A percentile compares a stretch with the other conserved stretches of the same genome.
Conservation (phyloP, 1,140 invertebrate genomes). For the Colletes gigas region DNA sequence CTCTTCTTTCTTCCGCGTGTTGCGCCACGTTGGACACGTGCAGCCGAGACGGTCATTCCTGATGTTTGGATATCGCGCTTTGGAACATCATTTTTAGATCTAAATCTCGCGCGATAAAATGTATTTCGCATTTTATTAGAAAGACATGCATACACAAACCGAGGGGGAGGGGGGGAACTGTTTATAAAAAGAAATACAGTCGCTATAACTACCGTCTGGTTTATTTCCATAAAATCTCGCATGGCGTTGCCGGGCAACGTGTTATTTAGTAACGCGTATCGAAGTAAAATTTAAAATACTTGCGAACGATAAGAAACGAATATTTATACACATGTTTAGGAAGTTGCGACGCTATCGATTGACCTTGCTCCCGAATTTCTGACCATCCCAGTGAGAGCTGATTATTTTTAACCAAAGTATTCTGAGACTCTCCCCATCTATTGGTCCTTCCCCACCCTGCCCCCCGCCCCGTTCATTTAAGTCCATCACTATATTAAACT, state of each 20-base stretch:
- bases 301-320: background rate
- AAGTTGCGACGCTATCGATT: slow-evolving; percentile 51
- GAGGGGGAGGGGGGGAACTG: no score
- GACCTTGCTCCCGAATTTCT: slow-evolving; percentile 62
- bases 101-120: no score
- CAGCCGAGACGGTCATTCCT: background rate
- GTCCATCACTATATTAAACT: slow-evolving; percentile 21
- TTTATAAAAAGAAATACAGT: no score
- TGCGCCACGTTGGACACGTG: no score
- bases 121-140: background rate
- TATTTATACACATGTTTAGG: slow-evolving; percentile 25
- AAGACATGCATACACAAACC: background rate
- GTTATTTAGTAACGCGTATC: background rate
- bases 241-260: no score
- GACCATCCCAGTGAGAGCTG: slow-evolving; percentile 38
- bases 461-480: slow-evolving; percentile 1
- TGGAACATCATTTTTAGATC: no score
- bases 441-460: background rate
- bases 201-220: no score
- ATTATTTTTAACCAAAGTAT: slow-evolving; percentile 62
- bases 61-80: background rate
- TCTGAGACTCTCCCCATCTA: background rate
- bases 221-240: no score
- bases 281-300: background rate
- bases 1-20: background rate